Evolutionary conservation across 1,140 invertebrate genomes (phyloP).

Genomic region (Notospermus geniculatus): DNA sequence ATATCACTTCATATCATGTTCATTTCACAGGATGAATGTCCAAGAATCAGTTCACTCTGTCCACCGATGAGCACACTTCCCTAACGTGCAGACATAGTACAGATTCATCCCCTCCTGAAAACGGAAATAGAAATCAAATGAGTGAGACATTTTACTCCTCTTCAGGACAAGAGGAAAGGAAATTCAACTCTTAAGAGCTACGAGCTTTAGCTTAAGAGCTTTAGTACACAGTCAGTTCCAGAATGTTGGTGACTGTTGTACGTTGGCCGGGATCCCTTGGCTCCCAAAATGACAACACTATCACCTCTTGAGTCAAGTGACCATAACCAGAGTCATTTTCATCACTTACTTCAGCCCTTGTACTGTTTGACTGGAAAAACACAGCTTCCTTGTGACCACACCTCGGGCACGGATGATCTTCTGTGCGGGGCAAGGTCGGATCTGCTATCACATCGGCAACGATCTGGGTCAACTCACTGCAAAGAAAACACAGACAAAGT

Average conservation of each 20-base stretch:
- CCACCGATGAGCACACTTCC: constrained; percentile 93
- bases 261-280: neutral
- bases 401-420: constrained; percentile 97
- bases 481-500: constrained; percentile 36
- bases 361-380: constrained; percentile 90
- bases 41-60: constrained; percentile 73
- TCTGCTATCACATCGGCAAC: constrained; percentile 97
- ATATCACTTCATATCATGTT: too few relatives aligned
- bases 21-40: too few relatives aligned
- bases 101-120: constrained; percentile 93
- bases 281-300: constrained; percentile 6
- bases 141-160: too few relatives aligned
- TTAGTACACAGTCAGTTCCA: too few relatives aligned
- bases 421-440: constrained; percentile 94
- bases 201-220: too few relatives aligned
- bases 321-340: neutral
- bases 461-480: constrained; percentile 93
- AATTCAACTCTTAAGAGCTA: too few relatives aligned
- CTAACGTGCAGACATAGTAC: constrained; percentile 97
- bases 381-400: constrained; percentile 91
- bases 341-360: constrained; percentile 76
- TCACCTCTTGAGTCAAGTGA: neutral
- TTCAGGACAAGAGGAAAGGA: too few relatives aligned
- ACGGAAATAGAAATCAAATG: constrained; percentile 11
- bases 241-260: too few relatives aligned